Evolutionary conservation across 2,797 vertebrate species (phyloP), one percentile per base, ranked within the genome.

Genomic region (Schizopygopsis malacanthus): DNA sequence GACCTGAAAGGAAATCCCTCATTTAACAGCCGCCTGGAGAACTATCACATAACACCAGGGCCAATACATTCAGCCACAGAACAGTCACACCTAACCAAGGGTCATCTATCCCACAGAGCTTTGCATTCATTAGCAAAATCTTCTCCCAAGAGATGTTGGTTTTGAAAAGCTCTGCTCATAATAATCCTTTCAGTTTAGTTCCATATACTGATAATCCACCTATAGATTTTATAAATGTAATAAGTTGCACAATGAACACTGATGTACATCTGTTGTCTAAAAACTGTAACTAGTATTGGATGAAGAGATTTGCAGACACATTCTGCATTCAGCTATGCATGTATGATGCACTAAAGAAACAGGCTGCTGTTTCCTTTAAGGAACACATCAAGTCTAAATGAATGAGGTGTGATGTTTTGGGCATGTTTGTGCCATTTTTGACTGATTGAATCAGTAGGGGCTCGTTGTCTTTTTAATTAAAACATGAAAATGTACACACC

Each of bases 11-110:
- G 83, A 92, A 89, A 90, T 69, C 43, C 80, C 82, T 71, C 41
- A 89, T 89, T 92, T 81, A 89, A 86, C 85, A 78, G 70, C n/a
- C 28, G 54, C 87, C 79, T 76, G 15, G 87, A 22, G 88, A 45
- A 81, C 86, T 83, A 87, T 83, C 83, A 87, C 88, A 87, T 76
- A 81, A 56, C 83, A 84, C 75, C 37, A 16, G 25, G 45, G 72
- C 33, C 72, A 65, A 81, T 56, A 63, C 63, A 67, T 75, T 84
- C 61, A 54, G 82, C 67, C 81, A 77, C n/a, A 75, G 77, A 79
- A 52, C 81, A 77, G 47, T 78, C 76, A 87, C 84, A 81, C 59
- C 85, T 71, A 77, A 72, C 75, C 70, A 59, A 84, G 43, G 77
- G 71, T 81, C 79, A 85, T 84, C 72, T 82, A 39, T 70, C 81